Conservation (phyloP, 2,888 invertebrate species). For the Melinopterus prodromus region DNA sequence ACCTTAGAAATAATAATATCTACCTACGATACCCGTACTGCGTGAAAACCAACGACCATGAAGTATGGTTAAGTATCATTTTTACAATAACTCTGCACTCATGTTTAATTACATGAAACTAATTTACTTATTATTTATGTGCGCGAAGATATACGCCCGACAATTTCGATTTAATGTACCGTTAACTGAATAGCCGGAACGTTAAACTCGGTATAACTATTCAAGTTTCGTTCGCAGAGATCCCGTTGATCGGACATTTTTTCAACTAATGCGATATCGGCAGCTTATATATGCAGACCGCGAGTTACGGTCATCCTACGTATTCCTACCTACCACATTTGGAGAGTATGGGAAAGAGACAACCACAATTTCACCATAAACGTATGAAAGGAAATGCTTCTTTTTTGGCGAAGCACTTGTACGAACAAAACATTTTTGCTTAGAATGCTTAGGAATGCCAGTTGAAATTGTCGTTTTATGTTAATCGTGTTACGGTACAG, state of each 20-base stretch:
- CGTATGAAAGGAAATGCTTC: neutral
- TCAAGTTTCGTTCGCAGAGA: neutral
- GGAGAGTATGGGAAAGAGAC: neutral
- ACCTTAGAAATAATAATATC: neutral
- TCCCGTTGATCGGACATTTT: neutral
- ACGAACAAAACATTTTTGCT: neutral
- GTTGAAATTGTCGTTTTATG: neutral
- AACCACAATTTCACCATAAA: neutral
- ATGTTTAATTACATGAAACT: neutral
- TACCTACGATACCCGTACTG: neutral
- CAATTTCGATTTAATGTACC: neutral
- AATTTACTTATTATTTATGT: constrained; percentile 4
- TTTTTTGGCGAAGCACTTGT: neutral
- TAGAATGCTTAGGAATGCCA: neutral
- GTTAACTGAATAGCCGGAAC: neutral
- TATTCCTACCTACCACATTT: neutral
- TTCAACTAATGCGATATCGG: neutral
- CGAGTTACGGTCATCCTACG: neutral
- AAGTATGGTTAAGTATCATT: neutral
- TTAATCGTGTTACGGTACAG: neutral
- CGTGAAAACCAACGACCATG: neutral
- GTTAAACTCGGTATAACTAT: neutral
- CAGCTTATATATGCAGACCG: neutral
- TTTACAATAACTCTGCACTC: neutral
- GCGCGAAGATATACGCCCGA: neutral